These are phyloP conservation scores for Romanogobio albipinnatus DNA, from an alignment of 2,113 vertebrate species.

Conservation along the genomic window DNA sequence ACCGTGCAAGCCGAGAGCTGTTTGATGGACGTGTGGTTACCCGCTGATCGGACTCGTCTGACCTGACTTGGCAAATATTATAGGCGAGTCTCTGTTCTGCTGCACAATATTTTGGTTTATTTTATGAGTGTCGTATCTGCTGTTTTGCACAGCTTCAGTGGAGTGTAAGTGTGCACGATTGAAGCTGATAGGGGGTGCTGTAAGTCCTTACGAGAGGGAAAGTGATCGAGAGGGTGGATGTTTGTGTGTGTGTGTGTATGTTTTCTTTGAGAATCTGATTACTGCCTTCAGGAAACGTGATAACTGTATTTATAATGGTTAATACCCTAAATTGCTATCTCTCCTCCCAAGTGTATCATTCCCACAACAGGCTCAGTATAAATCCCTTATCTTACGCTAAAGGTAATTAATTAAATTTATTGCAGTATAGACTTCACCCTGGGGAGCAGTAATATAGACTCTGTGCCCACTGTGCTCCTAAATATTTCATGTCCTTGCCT, in stretches of 20 bases:
- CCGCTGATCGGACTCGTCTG: conserved; percentile 16
- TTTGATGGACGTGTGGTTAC: conserved; percentile 32
- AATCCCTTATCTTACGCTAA: conserved; percentile 43
- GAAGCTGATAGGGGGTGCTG: conserved; percentile 80
- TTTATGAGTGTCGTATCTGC: conserved; percentile 18
- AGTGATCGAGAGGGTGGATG: conserved; percentile 46
- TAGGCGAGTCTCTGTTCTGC: conserved; percentile 3
- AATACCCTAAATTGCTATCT: conserved; percentile 34
- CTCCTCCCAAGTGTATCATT: conserved; percentile 46
- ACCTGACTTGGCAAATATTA: conserved; percentile 39
- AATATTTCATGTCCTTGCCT: conserved; percentile 8
- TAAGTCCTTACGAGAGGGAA: conserved; percentile 72
- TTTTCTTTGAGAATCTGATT: conserved; percentile 54
- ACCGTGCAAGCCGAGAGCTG: background rate
- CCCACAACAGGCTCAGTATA: conserved; percentile 25
- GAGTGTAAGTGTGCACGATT: conserved; percentile 35
- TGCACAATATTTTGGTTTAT: conserved; percentile 14
- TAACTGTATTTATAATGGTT: conserved; percentile 48
- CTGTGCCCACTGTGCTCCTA: conserved; percentile 16
- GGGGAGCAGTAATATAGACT: conserved; percentile 23
- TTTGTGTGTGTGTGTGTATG: conserved; percentile 41
- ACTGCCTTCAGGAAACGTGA: conserved; percentile 51
- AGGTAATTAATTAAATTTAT: conserved; percentile 53
- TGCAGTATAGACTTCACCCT: conserved; percentile 35
- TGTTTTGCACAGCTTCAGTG: conserved; percentile 13